These are phyloP conservation scores for Ianthella basta DNA, from an alignment of 37 sponge, comb jelly and placozoan genomes.

Conservation along the genomic window DNA sequence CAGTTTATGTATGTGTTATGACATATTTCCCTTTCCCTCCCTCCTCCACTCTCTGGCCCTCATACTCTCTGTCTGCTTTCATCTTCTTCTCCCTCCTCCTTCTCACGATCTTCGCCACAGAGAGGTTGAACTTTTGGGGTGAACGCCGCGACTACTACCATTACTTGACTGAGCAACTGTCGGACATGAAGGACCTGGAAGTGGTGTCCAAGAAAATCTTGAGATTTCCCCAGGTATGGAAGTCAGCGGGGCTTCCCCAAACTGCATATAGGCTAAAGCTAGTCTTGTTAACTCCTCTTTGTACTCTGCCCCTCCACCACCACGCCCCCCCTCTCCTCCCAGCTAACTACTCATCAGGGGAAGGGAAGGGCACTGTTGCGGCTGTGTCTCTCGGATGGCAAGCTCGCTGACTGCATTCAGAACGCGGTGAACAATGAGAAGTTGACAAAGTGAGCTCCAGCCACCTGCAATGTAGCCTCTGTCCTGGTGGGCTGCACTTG, in stretches of 20 bases:
- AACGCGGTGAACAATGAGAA: slow-evolving; percentile 60
- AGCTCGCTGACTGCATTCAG: slow-evolving; percentile 79
- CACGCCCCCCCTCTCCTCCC: neutral
- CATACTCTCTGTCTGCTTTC: too few species aligned
- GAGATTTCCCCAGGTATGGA: slow-evolving; percentile 51
- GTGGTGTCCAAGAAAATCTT: slow-evolving; percentile 52
- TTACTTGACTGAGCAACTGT: slow-evolving; percentile 57
- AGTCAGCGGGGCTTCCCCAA: neutral
- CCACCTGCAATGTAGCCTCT: neutral
- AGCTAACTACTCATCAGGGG: slow-evolving; percentile 70
- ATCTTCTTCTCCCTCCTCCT: too few species aligned
- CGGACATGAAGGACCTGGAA: slow-evolving; percentile 57
- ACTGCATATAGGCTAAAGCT: neutral
- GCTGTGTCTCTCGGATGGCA: slow-evolving; percentile 61
- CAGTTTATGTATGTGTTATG: too few species aligned
- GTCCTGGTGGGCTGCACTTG: too few species aligned
- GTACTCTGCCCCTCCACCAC: too few species aligned
- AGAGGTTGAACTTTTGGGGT: slow-evolving; percentile 83
- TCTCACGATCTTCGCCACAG: slow-evolving; percentile 20
- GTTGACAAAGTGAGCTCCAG: slow-evolving; percentile 66
- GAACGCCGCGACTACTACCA: slow-evolving; percentile 79
- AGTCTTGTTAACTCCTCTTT: too few species aligned
- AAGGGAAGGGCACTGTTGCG: slow-evolving; percentile 73
- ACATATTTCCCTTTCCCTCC: too few species aligned
- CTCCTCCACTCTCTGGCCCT: too few species aligned